These are phyloP conservation scores for Alitta virens DNA, from an alignment of 2,888 invertebrate species.

Conservation along the genomic window DNA sequence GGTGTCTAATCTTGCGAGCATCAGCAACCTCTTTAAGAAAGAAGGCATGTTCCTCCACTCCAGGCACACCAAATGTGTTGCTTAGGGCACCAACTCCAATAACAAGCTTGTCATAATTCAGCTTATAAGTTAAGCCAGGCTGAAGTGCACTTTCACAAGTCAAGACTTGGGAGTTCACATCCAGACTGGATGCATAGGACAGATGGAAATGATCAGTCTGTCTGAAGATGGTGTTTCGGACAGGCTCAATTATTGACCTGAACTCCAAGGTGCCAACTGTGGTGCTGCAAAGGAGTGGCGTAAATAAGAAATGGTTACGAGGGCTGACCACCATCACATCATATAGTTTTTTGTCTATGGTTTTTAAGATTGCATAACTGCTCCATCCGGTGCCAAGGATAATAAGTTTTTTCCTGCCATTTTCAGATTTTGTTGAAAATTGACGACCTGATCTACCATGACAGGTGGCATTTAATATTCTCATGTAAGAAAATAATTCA, in stretches of 20 bases:
- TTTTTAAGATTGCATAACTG: slow-evolving; percentile 54
- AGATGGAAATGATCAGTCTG: slow-evolving; percentile 54
- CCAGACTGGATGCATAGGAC: slow-evolving; percentile 46
- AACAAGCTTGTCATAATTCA: slow-evolving; percentile 56
- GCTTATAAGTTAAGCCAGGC: slow-evolving; percentile 37
- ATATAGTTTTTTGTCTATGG: slow-evolving; percentile 49
- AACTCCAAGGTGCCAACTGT: slow-evolving; percentile 58
- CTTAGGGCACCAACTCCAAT: slow-evolving; percentile 57
- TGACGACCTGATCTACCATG: too few species aligned
- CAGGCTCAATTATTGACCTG: slow-evolving; percentile 58
- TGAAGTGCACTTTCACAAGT: slow-evolving; percentile 46
- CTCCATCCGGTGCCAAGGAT: slow-evolving; percentile 58
- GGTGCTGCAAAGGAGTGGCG: slow-evolving; percentile 56
- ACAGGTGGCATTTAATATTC: too few species aligned
- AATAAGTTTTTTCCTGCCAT: slow-evolving; percentile 36
- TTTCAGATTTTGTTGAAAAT: neutral
- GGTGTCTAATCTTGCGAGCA: slow-evolving; percentile 54
- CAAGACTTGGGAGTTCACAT: slow-evolving; percentile 39
- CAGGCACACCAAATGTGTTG: slow-evolving; percentile 58
- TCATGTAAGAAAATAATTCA: too few species aligned
- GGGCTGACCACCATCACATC: slow-evolving; percentile 57
- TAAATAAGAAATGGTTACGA: slow-evolving; percentile 58
- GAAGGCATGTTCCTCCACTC: slow-evolving; percentile 55
- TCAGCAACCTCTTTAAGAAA: slow-evolving; percentile 58
- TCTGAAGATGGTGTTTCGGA: slow-evolving; percentile 54